Percentiles rank a stretch among this genome's conserved stretches.
Evolutionary conservation across 64 coral and sea anemone species (phyloP).

Genomic region (Dendrophyllia cribrosa): DNA sequence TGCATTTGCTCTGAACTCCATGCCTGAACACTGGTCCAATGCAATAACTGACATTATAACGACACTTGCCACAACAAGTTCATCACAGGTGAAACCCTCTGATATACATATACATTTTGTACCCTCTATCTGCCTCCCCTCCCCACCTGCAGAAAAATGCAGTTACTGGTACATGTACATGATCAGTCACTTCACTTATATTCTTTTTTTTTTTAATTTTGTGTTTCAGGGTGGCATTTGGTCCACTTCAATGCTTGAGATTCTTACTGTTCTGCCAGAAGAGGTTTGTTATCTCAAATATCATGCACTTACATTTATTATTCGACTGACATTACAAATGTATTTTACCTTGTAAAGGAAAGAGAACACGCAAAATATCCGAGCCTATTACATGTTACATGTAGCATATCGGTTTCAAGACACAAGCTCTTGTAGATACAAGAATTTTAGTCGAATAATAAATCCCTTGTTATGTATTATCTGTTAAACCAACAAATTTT

Average conservation of each 20-base stretch:
- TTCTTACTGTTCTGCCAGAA: constrained; percentile 94
- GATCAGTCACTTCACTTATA: not conserved
- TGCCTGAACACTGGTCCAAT: constrained; percentile 90
- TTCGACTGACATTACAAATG: too few species aligned
- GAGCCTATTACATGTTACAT: too few species aligned
- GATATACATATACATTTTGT: not conserved
- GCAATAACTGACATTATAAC: constrained; percentile 86
- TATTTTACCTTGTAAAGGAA: not conserved
- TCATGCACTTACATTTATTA: too few species aligned
- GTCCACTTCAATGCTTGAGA: constrained; percentile 79
- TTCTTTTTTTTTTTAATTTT: not conserved
- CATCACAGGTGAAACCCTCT: constrained; percentile 45
- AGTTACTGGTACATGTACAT: not conserved
- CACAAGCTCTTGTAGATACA: too few species aligned
- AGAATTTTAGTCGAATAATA: too few species aligned
- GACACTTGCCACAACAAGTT: constrained; percentile 48
- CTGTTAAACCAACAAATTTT: too few species aligned
- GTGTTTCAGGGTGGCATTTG: constrained; percentile 50
- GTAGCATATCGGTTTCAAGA: too few species aligned
- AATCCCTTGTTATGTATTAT: too few species aligned
- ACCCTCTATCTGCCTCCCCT: too few species aligned
- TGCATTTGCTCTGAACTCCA: constrained; percentile 89
- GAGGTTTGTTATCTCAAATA: constrained; percentile 62
- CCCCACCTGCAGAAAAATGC: too few species aligned
- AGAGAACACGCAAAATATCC: not conserved